phyloP scores from a whole-genome alignment of 2,797 vertebrate genomes.

The Cirrhinus molitorella region DNA sequence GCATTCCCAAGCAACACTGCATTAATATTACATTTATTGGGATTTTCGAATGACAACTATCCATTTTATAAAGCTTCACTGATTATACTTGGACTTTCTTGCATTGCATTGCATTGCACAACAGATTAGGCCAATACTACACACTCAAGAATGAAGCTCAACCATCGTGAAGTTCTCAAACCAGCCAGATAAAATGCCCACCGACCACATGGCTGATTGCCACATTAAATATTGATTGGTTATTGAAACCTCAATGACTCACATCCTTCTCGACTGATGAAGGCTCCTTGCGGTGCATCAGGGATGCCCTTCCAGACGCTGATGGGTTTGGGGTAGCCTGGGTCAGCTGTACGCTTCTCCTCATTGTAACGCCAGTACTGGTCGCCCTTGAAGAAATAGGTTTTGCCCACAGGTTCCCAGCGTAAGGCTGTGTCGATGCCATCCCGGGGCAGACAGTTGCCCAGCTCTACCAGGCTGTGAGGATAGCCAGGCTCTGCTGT shows the following conservation, averaged over 20 bases:
- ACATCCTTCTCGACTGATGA: conserved; percentile 98
- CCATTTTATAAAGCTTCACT: not conserved
- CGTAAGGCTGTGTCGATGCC: conserved; percentile 95
- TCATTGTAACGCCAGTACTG: conserved; percentile 98
- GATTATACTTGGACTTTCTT: not conserved
- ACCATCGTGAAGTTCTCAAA: not conserved
- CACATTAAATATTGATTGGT: conserved; percentile 13
- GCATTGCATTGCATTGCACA: not conserved
- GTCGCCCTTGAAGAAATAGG: conserved; percentile 98
- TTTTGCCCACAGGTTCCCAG: conserved; percentile 96
- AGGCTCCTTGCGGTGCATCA: conserved; percentile 93
- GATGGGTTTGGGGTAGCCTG: conserved; percentile 95
- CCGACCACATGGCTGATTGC: not conserved
- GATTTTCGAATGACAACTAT: not conserved
- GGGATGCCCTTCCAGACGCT: conserved; percentile 95
- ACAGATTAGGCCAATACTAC: not conserved
- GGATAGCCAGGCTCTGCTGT: conserved; percentile 94
- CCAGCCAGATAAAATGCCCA: not conserved
- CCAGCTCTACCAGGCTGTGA: conserved; percentile 91
- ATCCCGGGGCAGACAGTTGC: conserved; percentile 89
- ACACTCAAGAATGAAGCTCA: not conserved
- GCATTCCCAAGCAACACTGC: too few relatives aligned
- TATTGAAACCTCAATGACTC: conserved; percentile 73
- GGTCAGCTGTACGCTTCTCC: conserved; percentile 89
- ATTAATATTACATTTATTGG: not conserved